Evolutionary conservation across 2,888 invertebrate genomes (phyloP).

Genomic region (Xiphydria camelus): DNA sequence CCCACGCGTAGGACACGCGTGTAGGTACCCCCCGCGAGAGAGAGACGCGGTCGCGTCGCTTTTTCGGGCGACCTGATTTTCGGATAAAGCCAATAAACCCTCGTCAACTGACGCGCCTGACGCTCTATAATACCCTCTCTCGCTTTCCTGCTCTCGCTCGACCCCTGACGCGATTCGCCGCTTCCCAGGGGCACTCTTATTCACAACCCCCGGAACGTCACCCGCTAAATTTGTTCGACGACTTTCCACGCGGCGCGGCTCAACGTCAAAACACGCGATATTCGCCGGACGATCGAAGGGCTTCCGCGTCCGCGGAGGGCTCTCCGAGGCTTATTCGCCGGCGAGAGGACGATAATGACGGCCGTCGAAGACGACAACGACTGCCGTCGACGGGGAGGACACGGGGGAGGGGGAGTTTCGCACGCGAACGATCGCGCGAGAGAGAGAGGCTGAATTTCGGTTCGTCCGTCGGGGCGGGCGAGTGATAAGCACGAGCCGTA

Average conservation of each 20-base stretch:
- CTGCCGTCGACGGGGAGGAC: too few relatives aligned
- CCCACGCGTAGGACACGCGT: too few relatives aligned
- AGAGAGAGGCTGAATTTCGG: too few relatives aligned
- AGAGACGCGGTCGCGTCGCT: too few relatives aligned
- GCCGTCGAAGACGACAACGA: too few relatives aligned
- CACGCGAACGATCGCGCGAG: too few relatives aligned
- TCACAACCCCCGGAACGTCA: conserved; percentile 25
- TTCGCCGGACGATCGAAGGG: conserved; percentile 8
- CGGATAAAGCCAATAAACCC: conserved; percentile 49
- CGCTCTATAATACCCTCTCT: neutral
- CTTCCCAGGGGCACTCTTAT: conserved; percentile 32
- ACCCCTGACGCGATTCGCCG: conserved; percentile 5
- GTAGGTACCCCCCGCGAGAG: too few relatives aligned
- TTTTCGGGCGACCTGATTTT: conserved; percentile 12
- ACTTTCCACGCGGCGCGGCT: conserved; percentile 23
- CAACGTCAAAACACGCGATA: neutral
- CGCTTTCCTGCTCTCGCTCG: neutral
- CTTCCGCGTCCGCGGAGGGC: conserved; percentile 4
- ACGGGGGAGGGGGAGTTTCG: too few relatives aligned
- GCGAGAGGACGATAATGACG: too few relatives aligned
- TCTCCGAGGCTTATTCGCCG: too few relatives aligned
- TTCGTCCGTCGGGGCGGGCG: too few relatives aligned
- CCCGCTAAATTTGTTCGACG: conserved; percentile 45
- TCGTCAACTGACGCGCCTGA: conserved; percentile 40
- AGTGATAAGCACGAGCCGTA: too few relatives aligned